Conservation (phyloP, 1,140 invertebrate species). For the Dufourea novaeangliae region DNA sequence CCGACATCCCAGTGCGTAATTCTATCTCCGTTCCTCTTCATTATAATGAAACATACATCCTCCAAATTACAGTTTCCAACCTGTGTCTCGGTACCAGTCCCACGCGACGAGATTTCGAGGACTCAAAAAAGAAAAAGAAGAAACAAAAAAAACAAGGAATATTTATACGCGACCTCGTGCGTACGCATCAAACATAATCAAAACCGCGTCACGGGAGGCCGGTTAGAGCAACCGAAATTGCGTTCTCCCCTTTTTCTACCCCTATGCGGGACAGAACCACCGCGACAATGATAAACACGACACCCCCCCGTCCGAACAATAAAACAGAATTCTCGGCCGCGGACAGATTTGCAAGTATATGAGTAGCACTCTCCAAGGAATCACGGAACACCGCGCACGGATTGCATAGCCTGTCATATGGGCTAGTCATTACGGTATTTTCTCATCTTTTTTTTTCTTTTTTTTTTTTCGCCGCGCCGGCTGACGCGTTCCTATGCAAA, state of each 20-base stretch:
- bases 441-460: not conserved
- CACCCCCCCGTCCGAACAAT: not conserved
- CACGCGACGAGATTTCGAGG: no score
- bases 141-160: not conserved
- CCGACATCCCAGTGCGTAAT: no score
- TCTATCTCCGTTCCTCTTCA: no score
- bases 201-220: not conserved
- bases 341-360: conserved; percentile 6
- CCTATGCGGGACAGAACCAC: not conserved
- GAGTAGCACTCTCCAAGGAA: conserved; percentile 2
- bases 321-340: not conserved
- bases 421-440: conserved; percentile 50
- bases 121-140: no score
- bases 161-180: not conserved
- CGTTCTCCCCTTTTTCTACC: not conserved
- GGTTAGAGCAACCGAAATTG: not conserved
- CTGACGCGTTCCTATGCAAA: conserved; percentile 60
- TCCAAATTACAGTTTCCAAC: no score
- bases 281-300: not conserved
- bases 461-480: not conserved
- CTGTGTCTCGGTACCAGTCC: no score
- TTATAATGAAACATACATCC: no score
- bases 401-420: conserved; percentile 16
- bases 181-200: not conserved
- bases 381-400: not conserved